Base-by-base conservation (phyloP, 2,113 vertebrate genomes). In the Acanthisitta chloris region DNA sequence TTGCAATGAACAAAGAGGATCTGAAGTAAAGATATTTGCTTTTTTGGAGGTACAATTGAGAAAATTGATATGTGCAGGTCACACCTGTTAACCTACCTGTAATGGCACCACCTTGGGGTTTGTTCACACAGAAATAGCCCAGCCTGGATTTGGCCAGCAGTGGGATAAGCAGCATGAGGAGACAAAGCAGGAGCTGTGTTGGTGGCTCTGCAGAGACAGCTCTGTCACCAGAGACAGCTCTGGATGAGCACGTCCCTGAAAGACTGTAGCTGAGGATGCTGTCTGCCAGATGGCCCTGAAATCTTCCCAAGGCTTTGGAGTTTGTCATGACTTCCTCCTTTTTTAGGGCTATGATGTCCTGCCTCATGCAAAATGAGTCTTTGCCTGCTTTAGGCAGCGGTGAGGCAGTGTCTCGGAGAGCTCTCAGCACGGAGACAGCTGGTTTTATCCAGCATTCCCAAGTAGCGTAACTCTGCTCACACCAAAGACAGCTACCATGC, bases 201-300 rank as follows among this genome's bases (percentile, higher is more conserved):
- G 71, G 86, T 94, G 77, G 71, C 64, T 95, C 81, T 91, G 84
- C 70, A 89, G 84, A 79, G 45, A 96, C 66, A 2, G 0, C 70
- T 92, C 43, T 85, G 70, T 81, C 69, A 81, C 49, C 28, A 9
- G 74, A 90, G 87, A 91, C 79, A 90, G 43, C 67, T 94, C 62
- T 92, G 87, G 72, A 88, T 88, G 67, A 95, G 85, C 79, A 91
- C 25, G 4, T 74, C 72, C 52, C 54, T 42, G 54, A 70, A 92
- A 92, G 66, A 66, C 66, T 80, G 52, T 59, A 90, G 92, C 66
- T 91, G 84, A 92, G 70, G 70, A 93, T 46, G 55, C 85, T 86
- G 74, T 73, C 89, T 96, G 90, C 78, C 91, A 94, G 79, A 88
- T 87, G 87, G 91, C 74, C 59, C 46, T 8, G 5, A 43, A 86